Evolutionary conservation across 35 echinoderm and acorn worm genomes (phyloP).

Genomic region (Acanthaster planci): DNA sequence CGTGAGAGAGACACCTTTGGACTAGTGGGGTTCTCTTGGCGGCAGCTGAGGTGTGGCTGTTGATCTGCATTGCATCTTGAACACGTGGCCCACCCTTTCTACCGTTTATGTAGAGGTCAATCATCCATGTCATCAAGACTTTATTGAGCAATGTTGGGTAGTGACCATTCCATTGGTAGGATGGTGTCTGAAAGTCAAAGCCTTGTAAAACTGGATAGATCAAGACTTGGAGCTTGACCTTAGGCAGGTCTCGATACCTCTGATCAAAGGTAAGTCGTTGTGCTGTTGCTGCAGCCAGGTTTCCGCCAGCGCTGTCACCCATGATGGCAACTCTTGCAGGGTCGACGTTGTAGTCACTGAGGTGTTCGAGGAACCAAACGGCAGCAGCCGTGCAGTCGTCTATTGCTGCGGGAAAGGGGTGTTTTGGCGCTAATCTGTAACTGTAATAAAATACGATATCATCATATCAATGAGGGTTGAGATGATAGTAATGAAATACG

Average conservation of each 20-base stretch:
- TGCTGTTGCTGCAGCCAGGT: constrained; percentile 51
- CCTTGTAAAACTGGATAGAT: constrained; percentile 50
- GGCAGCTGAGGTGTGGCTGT: constrained; percentile 8
- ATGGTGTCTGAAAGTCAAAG: constrained; percentile 49
- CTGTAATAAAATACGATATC: not conserved
- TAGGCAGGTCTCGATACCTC: not conserved
- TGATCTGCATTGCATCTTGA: not conserved
- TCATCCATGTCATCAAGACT: not conserved
- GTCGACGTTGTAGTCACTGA: constrained; percentile 40
- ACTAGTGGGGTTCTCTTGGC: not conserved
- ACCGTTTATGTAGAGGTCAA: not conserved
- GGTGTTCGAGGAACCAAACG: constrained; percentile 42
- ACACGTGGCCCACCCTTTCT: not conserved
- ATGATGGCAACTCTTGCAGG: constrained; percentile 34
- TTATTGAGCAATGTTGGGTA: not conserved
- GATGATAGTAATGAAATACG: no score
- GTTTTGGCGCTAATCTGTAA: constrained; percentile 37
- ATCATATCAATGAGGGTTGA: no score
- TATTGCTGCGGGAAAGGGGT: constrained; percentile 46
- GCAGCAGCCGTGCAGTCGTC: constrained; percentile 46
- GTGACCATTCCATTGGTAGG: constrained; percentile 34
- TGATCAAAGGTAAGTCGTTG: constrained; percentile 23
- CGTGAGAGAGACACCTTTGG: constrained; percentile 9
- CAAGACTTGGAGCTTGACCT: constrained; percentile 34
- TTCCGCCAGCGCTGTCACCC: constrained; percentile 62